Evolutionary conservation across 2,113 vertebrate species (phyloP), one percentile per base, ranked within the genome.

Genomic region (Elaphurus davidianus): DNA sequence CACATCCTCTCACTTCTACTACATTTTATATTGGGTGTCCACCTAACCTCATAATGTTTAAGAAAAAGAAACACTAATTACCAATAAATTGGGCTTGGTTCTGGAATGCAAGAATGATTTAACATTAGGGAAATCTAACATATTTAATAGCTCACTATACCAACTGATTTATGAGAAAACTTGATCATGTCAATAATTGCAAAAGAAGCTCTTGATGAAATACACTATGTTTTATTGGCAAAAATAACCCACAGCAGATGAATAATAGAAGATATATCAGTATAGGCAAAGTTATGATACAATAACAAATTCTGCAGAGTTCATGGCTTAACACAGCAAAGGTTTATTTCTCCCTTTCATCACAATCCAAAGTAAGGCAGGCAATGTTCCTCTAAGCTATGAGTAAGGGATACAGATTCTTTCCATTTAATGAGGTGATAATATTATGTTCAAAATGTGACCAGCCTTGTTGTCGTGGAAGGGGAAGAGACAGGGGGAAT

Each of bases 181-280:
- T 76, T 95, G 23, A 62, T 78, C 55, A 76, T 79, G 15, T 84
- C 50, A 84, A 30, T 16, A 92, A 28, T 23, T 55, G 7, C 43
- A 36, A 64, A 91, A 87, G 78, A 62, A 87, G 33, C 25, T 87
- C 95, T 88, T 91, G 59, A 76, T 92, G 78, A 90, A 95, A 89
- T 93, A 30, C 4, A 71, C 40, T 85, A 17, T 82, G 67, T 11
- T 89, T 82, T 76, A 79, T 13, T 89, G n/a, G 57, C 86, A 89
- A 93, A 92, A 97, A 67, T n/a, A 96, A 87, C n/a, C 67, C 52
- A 88, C 55, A 76, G 25, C 8, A 82, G 52, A 55, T 94, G 40
- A 87, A 30, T 76, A 88, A 71, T 54, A 50, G 21, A 76, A 91
- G 47, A 23, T 43, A 5, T 82, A 30, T 74, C 82, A 40, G 30